These are phyloP conservation scores for Yponomeuta malinellus DNA, from an alignment of 2,888 invertebrate genomes.

Conservation along the genomic window DNA sequence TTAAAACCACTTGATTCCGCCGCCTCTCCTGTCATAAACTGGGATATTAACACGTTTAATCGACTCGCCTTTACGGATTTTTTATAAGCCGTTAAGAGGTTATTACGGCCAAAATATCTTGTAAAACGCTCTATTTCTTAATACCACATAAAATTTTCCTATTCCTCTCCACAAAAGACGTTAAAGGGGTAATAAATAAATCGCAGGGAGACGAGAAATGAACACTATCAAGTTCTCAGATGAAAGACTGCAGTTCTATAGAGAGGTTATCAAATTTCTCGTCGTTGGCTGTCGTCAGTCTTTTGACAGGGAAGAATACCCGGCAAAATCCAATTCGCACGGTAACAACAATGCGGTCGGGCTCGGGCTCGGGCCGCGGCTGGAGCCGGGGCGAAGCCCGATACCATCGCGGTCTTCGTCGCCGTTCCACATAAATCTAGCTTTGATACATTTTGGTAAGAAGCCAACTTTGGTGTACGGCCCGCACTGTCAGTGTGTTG, in stretches of 20 bases:
- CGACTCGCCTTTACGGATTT: constrained; percentile 43
- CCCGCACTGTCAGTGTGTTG: constrained; percentile 19
- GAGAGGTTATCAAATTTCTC: constrained; percentile 28
- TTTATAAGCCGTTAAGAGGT: constrained; percentile 40
- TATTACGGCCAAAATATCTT: constrained; percentile 17
- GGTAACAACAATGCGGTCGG: constrained; percentile 38
- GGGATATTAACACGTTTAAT: constrained; percentile 35
- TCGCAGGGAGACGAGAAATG: neutral
- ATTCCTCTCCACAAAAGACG: constrained; percentile 8
- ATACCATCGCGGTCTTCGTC: constrained; percentile 68
- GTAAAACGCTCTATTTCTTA: constrained; percentile 12
- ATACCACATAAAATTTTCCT: constrained; percentile 2
- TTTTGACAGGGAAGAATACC: constrained; percentile 31
- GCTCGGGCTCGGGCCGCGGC: constrained; percentile 18
- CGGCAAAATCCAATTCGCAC: constrained; percentile 50
- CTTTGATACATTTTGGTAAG: constrained; percentile 72
- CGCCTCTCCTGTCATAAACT: constrained; percentile 36
- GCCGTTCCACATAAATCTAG: constrained; percentile 67
- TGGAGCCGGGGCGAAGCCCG: constrained; percentile 29
- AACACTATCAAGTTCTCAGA: constrained; percentile 10
- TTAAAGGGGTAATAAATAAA: constrained; percentile 10
- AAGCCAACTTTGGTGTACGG: constrained; percentile 57
- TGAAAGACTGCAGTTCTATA: constrained; percentile 13
- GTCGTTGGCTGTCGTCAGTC: constrained; percentile 30
- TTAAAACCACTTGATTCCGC: constrained; percentile 40